A percentile compares a stretch with the other conserved stretches of the same genome.
These are phyloP conservation scores for Zoanthus sociatus DNA, from an alignment of 92 coral and sea anemone species.

Conservation along the genomic window DNA sequence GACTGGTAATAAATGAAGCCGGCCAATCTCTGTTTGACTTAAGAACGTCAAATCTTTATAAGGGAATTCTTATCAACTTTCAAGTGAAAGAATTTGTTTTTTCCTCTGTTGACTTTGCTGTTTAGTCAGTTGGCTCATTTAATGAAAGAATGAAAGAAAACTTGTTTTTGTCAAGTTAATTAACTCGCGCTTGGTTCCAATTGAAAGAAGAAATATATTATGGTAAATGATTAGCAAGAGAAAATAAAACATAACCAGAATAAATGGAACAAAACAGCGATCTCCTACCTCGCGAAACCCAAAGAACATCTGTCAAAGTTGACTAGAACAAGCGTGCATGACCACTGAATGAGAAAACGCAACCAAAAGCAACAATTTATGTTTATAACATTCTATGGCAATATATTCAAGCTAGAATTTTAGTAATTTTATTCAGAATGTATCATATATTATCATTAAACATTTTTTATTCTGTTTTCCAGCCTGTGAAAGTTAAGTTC, in stretches of 20 bases:
- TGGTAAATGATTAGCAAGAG: background rate
- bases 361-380: too few species aligned
- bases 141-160: background rate
- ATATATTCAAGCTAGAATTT: too few species aligned
- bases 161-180: constrained; percentile 11
- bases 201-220: background rate
- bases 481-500: constrained; percentile 9
- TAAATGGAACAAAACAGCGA: background rate
- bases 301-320: background rate
- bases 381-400: too few species aligned
- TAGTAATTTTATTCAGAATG: background rate
- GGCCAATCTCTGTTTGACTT: background rate
- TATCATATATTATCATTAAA: too few species aligned
- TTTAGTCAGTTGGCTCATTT: background rate
- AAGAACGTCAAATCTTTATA: background rate
- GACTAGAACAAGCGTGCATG: too few species aligned
- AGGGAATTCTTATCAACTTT: background rate
- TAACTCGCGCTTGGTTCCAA: constrained; percentile 1
- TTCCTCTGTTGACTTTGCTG: background rate
- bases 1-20: background rate
- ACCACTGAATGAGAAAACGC: background rate
- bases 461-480: background rate
- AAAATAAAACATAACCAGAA: constrained; percentile 17
- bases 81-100: background rate
- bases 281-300: background rate